Percentiles rank a stretch among this genome's conserved stretches.
Evolutionary conservation across 2,888 invertebrate genomes (phyloP).

Genomic region (Pimpla rufipes): DNA sequence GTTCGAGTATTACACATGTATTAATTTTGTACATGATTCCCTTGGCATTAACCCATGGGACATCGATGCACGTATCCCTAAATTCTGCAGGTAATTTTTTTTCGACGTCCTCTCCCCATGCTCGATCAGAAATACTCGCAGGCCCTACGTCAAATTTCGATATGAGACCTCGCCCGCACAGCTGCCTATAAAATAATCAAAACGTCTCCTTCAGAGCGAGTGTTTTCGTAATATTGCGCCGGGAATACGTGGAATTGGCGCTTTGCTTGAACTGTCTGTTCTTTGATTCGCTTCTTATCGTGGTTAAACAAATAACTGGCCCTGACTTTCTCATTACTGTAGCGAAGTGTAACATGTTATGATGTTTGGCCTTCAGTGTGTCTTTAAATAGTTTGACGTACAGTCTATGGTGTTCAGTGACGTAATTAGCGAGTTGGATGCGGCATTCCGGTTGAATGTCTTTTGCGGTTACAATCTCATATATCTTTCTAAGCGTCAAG

Average conservation of each 20-base stretch:
- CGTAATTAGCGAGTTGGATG: neutral
- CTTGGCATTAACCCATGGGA: too few species aligned
- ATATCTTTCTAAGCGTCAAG: neutral
- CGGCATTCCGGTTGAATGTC: neutral
- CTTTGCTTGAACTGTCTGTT: conserved; percentile 1
- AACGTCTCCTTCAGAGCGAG: neutral
- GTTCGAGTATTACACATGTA: conserved; percentile 7
- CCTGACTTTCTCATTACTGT: neutral
- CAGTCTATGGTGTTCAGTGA: neutral
- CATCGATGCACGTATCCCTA: too few species aligned
- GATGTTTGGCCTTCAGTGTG: neutral
- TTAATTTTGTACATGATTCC: conserved; percentile 17
- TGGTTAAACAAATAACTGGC: neutral
- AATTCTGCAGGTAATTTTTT: neutral
- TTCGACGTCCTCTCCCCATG: neutral
- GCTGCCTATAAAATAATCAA: neutral
- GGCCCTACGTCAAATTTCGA: conserved; percentile 1
- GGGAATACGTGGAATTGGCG: conserved; percentile 4
- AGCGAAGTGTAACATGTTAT: neutral
- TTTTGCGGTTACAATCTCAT: neutral
- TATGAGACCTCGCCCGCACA: neutral
- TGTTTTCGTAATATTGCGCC: neutral
- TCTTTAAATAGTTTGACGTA: neutral
- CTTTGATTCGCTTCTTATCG: neutral
- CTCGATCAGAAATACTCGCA: neutral